These are phyloP conservation scores for Megaceryle maxima DNA, from an alignment of 2,113 vertebrate genomes.

Conservation along the genomic window DNA sequence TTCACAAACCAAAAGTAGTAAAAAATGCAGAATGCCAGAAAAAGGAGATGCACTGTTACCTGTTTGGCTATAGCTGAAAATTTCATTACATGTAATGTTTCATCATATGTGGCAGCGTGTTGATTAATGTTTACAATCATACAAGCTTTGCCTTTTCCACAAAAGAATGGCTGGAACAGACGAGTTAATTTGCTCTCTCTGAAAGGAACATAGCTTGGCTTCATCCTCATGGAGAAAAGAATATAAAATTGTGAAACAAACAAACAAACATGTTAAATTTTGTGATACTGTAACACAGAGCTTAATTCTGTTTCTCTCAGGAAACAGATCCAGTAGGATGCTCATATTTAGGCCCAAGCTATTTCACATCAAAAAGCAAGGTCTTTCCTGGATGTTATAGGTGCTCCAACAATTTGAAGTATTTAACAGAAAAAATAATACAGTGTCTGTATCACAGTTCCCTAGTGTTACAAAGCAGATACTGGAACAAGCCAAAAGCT, in stretches of 20 bases:
- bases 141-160: conserved; percentile 84
- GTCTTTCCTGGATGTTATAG: background rate
- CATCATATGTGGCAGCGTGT: conserved; percentile 86
- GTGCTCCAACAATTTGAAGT: background rate
- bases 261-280: background rate
- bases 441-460: background rate
- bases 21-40: background rate
- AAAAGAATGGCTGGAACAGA: conserved; percentile 88
- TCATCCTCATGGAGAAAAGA: conserved; percentile 26
- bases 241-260: background rate
- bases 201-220: conserved; percentile 80
- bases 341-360: background rate
- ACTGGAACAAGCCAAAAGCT: background rate
- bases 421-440: background rate
- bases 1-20: background rate
- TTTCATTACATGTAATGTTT: conserved; percentile 90
- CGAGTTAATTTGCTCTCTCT: conserved; percentile 91
- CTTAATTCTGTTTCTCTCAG: background rate
- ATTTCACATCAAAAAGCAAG: background rate
- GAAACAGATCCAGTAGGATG: background rate
- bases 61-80: conserved; percentile 89
- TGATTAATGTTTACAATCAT: conserved; percentile 92
- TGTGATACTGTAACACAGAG: background rate
- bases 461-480: background rate
- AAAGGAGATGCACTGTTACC: conserved; percentile 54